Conservation (phyloP, 1,140 invertebrate species). For the Sogatella furcifera region DNA sequence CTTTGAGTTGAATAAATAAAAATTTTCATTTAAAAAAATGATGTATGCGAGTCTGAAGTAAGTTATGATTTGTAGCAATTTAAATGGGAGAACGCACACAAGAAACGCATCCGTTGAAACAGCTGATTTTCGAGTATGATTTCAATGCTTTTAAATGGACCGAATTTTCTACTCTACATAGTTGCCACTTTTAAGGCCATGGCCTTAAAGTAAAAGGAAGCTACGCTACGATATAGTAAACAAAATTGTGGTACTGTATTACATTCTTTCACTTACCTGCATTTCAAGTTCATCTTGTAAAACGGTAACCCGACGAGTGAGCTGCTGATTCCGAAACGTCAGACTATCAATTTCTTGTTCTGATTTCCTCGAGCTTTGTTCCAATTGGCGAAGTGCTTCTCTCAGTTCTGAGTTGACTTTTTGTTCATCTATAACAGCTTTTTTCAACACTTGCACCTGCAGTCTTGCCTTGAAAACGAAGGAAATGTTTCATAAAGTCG, state of each 20-base stretch:
- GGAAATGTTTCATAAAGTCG: background rate
- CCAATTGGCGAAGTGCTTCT: constrained; percentile 67
- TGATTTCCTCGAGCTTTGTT: constrained; percentile 70
- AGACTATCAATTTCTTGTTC: constrained; percentile 90
- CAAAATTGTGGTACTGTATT: too few species aligned
- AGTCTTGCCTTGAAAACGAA: constrained; percentile 56
- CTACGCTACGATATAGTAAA: too few species aligned
- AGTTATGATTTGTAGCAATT: too few species aligned
- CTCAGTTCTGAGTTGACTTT: constrained; percentile 55
- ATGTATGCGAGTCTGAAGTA: too few species aligned
- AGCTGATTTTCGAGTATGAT: too few species aligned
- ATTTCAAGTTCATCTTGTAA: constrained; percentile 80
- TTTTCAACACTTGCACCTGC: constrained; percentile 81
- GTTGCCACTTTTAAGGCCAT: too few species aligned
- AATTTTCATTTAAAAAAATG: too few species aligned
- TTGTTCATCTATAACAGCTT: constrained; percentile 85
- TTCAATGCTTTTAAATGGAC: too few species aligned
- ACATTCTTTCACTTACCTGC: constrained; percentile 30
- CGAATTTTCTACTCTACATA: too few species aligned
- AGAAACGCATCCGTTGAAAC: too few species aligned
- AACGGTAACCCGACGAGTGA: constrained; percentile 77
- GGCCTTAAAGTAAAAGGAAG: too few species aligned
- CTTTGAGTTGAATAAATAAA: background rate
- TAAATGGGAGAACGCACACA: too few species aligned
- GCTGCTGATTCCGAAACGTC: constrained; percentile 84